Percentiles rank a stretch among this genome's conserved stretches.
Evolutionary conservation across 1,140 invertebrate genomes (phyloP).

Genomic region (Drosophila neocordata): DNA sequence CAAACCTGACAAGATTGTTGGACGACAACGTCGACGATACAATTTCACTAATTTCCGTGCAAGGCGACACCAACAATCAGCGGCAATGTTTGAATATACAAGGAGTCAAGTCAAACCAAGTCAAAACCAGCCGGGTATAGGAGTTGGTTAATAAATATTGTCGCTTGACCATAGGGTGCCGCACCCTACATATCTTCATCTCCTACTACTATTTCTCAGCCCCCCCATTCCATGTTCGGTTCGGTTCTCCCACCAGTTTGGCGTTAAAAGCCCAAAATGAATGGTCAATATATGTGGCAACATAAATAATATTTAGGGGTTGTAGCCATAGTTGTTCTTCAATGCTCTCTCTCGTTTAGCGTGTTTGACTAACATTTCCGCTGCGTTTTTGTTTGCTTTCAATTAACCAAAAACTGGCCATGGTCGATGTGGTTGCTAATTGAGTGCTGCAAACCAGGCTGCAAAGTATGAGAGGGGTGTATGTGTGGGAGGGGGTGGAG

Average conservation of each 20-base stretch:
- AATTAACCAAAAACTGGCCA: conserved; percentile 76
- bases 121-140: background rate
- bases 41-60: conserved; percentile 79
- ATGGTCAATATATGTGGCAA: conserved; percentile 70
- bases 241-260: background rate
- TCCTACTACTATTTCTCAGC: background rate
- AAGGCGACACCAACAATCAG: conserved; percentile 77
- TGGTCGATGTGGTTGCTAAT: conserved; percentile 49
- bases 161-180: conserved; percentile 33
- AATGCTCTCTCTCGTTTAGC: conserved; percentile 38
- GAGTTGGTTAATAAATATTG: conserved; percentile 70
- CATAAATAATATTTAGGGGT: conserved; percentile 80
- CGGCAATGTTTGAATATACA: conserved; percentile 56
- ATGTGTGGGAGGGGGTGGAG: too few relatives aligned
- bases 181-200: conserved; percentile 49
- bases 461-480: background rate
- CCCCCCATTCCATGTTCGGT: background rate
- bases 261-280: conserved; percentile 79
- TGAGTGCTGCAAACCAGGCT: conserved; percentile 39
- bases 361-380: conserved; percentile 71
- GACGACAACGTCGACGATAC: conserved; percentile 51
- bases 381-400: conserved; percentile 71
- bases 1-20: conserved; percentile 14
- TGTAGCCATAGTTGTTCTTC: conserved; percentile 38
- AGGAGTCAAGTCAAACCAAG: conserved; percentile 26